A percentile compares a stretch with the other conserved stretches of the same genome.
Evolutionary conservation across 2,113 vertebrate species (phyloP).

Genomic region (Forbesichthys papilliferus): DNA sequence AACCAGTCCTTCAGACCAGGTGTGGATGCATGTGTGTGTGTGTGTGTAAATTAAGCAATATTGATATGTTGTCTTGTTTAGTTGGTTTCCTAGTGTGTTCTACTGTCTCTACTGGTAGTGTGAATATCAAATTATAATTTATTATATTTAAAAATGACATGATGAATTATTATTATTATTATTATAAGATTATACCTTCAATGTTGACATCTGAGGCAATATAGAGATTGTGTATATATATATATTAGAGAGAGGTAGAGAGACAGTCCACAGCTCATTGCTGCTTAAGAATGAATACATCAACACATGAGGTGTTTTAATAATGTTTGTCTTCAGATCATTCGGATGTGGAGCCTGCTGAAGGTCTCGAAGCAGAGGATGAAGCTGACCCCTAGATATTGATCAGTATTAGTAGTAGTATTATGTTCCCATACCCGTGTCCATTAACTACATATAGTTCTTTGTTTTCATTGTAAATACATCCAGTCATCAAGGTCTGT

Average conservation of each 20-base stretch:
- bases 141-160: background rate
- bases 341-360: constrained; percentile 81
- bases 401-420: background rate
- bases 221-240: background rate
- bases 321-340: constrained; percentile 71
- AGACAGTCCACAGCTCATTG: background rate
- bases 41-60: background rate
- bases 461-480: too few species aligned
- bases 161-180: too few species aligned
- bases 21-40: constrained; percentile 37
- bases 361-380: constrained; percentile 82
- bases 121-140: background rate
- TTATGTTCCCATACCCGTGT: too few species aligned
- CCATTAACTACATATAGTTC: too few species aligned
- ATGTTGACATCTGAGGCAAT: background rate
- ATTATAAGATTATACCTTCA: too few species aligned
- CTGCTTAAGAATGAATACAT: background rate
- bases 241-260: background rate
- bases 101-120: background rate
- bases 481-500: too few species aligned
- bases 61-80: background rate
- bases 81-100: too few species aligned
- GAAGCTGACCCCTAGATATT: constrained; percentile 71
- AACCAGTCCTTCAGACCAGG: constrained; percentile 84
- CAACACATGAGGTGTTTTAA: background rate